Conservation (phyloP, 2,113 vertebrate genomes). For the Hymenochirus boettgeri region DNA sequence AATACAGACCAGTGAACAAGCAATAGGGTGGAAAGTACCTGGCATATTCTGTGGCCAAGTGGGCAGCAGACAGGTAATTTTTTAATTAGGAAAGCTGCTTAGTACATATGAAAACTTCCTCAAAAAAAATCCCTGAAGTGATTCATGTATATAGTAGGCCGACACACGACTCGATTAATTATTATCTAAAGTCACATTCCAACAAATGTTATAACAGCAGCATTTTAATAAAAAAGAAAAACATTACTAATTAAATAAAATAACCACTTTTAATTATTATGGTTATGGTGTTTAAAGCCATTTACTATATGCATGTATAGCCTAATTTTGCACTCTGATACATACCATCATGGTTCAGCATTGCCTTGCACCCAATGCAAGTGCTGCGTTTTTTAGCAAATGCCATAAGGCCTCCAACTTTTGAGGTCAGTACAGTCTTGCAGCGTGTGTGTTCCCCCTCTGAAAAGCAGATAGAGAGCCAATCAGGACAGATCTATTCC, state of each 20-base stretch:
- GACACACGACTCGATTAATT: neutral
- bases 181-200: neutral
- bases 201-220: too few species aligned
- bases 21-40: constrained; percentile 2
- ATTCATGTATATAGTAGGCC: neutral
- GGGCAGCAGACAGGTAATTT: neutral
- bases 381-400: constrained; percentile 82
- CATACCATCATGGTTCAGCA: constrained; percentile 76
- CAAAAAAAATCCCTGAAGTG: neutral
- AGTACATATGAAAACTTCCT: neutral
- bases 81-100: neutral
- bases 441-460: constrained; percentile 88
- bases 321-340: too few species aligned
- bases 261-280: too few species aligned
- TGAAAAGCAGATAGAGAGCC: constrained; percentile 43
- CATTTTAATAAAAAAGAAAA: too few species aligned
- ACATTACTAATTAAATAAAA: too few species aligned
- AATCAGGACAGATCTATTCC: too few species aligned
- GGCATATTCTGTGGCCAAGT: neutral
- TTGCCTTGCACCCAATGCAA: constrained; percentile 83
- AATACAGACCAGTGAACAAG: constrained; percentile 23
- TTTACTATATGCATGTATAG: too few species aligned
- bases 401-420: constrained; percentile 84
- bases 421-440: constrained; percentile 84
- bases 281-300: too few species aligned